Base-by-base conservation (phyloP, 2,888 invertebrate genomes). In the Campopleginae sp. region DNA sequence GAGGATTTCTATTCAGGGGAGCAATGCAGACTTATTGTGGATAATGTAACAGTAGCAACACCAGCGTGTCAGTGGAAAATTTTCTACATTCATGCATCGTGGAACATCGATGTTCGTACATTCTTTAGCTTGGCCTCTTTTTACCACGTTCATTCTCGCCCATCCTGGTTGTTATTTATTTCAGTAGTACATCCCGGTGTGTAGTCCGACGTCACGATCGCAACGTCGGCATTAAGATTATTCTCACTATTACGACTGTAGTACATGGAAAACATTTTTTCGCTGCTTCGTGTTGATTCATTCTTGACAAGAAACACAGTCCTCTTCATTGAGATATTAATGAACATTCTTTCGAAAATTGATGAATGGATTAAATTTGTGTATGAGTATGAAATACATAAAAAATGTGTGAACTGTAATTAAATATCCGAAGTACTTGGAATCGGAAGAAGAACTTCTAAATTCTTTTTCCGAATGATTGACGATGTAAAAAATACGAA, bases 61-160 rank as follows among this genome's bases (percentile, higher is more conserved):
- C 31, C 33, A 58, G 46, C 27, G n/a, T 12, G 19, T 17, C n/a
- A 71, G 70, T 54, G 44, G 51, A 31, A 63, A 79, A 70, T 70
- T 48, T 46, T 42, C 38, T 61, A 51, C 66, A 74, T 78, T 79
- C 46, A 58, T 77, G 66, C 46, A 79, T 79, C 70, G 42, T 61
- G 44, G 23, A 42, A 65, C 51, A 84, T 75, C 31, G 75, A 80
- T 63, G 42, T 61, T 31, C 46, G 66, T 68, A 46, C 10, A 71
- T 51, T 51, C 71, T 48, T 51, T 31, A 48, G 51, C 17, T 65
- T n/a, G 51, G 23, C 33, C 65, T 63, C 23, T 51, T 54, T 77
- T 38, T 46, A 23, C 33, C 8, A 46, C 31, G 7, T 51, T 42
- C 63, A 17, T 31, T 46, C 63, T 65, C 54, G 17, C 42, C 63